Percentiles rank a stretch among this genome's conserved stretches.
These are phyloP conservation scores for Cheilosia scutellata DNA, from an alignment of 2,888 invertebrate species.

Conservation along the genomic window DNA sequence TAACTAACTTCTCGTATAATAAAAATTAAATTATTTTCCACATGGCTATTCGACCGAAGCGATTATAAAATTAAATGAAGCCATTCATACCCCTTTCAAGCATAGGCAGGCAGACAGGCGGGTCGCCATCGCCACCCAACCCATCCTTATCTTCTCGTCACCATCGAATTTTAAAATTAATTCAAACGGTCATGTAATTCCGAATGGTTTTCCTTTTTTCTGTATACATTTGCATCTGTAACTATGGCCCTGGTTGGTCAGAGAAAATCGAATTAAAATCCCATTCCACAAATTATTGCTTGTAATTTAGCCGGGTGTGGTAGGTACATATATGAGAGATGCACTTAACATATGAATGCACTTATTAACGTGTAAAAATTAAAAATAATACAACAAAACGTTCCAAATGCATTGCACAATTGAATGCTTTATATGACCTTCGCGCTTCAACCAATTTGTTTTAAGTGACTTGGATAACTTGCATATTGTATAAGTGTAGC, in stretches of 20 bases:
- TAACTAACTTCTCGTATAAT: constrained; percentile 14
- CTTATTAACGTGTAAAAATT: constrained; percentile 57
- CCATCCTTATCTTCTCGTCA: constrained; percentile 2
- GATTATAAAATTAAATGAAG: constrained; percentile 67
- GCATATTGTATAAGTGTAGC: background rate
- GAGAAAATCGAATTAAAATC: constrained; percentile 70
- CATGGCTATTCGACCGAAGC: constrained; percentile 50
- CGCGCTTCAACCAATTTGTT: constrained; percentile 56
- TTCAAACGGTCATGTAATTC: constrained; percentile 63
- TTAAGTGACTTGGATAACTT: constrained; percentile 60
- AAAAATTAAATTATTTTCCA: constrained; percentile 62
- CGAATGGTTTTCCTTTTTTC: constrained; percentile 43
- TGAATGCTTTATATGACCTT: constrained; percentile 59
- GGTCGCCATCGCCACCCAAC: constrained; percentile 9
- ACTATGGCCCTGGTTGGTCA: constrained; percentile 9
- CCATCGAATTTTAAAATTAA: constrained; percentile 63
- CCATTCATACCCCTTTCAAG: constrained; percentile 29
- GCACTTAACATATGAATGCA: constrained; percentile 47
- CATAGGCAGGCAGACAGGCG: background rate
- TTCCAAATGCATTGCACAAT: constrained; percentile 48
- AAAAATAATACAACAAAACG: constrained; percentile 16
- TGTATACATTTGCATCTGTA: constrained; percentile 3
- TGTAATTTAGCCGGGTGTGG: constrained; percentile 33
- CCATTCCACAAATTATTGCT: constrained; percentile 67
- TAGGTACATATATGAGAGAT: constrained; percentile 16